Base-by-base conservation (phyloP, 2,888 invertebrate genomes). In the Drosophila greeni region DNA sequence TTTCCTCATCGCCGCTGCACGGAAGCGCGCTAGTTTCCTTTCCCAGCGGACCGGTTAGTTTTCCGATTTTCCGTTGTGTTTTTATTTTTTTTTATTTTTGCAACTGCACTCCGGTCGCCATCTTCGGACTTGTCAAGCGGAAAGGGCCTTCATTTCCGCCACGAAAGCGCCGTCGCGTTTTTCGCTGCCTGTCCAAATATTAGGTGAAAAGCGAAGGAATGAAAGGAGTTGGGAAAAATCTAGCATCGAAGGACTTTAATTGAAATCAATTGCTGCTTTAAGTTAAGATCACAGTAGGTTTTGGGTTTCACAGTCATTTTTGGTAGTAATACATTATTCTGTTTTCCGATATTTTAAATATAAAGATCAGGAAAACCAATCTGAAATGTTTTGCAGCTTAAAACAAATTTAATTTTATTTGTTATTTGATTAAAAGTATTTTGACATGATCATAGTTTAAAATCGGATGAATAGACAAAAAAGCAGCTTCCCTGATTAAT, bases 81-180 rank as follows among this genome's bases (percentile, higher is more conserved):
- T 45, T 20, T n/a, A n/a, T n/a, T 33, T 60, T 56, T 68, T 72
- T 54, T 55, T 56, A 5, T 42, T 42, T 24, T n/a, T 42, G 9
- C 43, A 62, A 48, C 66, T 65, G 40, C 53, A 58, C 43, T 66
- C 64, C 36, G 53, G 59, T 43, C 72, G 67, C 68, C 76, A 83
- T 84, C 84, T 81, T 80, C 67, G 69, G 74, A 66, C 72, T 76
- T 75, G 69, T 70, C 67, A 73, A 68, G 73, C 84, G 86, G 86
- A 86, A 86, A 83, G 81, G 81, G 83, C 83, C 78, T 86, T 84
- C 86, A 86, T 86, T 86, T 86, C 86, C 86, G 85, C 68, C 74
- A 70, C 71, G 72, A 59, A 60, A 68, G 64, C 58, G 59, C 62
- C 60, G 60, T 59, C 61, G 65, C 51, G 36, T 31, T 62, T 57